A percentile compares a stretch with the other conserved stretches of the same genome.
phyloP scores from a whole-genome alignment of 2,113 vertebrate species.

The Pantherophis guttatus region DNA sequence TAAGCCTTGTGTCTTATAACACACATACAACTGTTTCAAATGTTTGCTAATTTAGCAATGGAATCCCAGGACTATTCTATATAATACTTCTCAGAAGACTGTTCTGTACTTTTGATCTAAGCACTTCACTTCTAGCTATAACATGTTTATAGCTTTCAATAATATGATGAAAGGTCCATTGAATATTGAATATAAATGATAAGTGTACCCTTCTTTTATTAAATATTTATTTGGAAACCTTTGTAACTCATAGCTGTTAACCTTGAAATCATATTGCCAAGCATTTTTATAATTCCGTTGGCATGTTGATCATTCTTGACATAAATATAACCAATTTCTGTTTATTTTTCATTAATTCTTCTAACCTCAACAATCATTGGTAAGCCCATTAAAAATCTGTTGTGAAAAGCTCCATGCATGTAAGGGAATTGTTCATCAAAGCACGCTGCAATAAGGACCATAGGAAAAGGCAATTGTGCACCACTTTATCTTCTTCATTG shows the following conservation, averaged over 20 bases:
- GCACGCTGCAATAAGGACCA: neutral
- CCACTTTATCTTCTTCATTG: neutral
- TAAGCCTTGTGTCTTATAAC: slow-evolving; percentile 33
- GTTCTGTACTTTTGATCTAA: slow-evolving; percentile 49
- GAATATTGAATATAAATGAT: slow-evolving; percentile 40
- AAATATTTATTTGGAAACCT: slow-evolving; percentile 40
- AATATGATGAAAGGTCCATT: slow-evolving; percentile 52
- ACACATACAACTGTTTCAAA: neutral
- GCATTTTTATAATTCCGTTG: slow-evolving; percentile 34
- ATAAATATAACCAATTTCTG: slow-evolving; percentile 7
- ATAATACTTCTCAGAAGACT: slow-evolving; percentile 12
- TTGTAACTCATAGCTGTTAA: slow-evolving; percentile 49
- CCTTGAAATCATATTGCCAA: slow-evolving; percentile 61
- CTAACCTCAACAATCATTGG: slow-evolving; percentile 12
- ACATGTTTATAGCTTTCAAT: slow-evolving; percentile 40
- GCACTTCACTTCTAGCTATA: slow-evolving; percentile 49
- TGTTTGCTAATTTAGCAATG: slow-evolving; percentile 43
- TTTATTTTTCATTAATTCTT: slow-evolving; percentile 1
- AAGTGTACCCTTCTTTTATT: slow-evolving; percentile 49
- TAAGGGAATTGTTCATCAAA: slow-evolving; percentile 29
- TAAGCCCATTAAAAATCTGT: slow-evolving; percentile 9
- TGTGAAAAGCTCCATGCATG: slow-evolving; percentile 36
- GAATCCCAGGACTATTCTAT: neutral
- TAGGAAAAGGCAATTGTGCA: neutral
- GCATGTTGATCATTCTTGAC: neutral